Conservation (phyloP, 2,888 invertebrate genomes). For the Apamea sordens region DNA sequence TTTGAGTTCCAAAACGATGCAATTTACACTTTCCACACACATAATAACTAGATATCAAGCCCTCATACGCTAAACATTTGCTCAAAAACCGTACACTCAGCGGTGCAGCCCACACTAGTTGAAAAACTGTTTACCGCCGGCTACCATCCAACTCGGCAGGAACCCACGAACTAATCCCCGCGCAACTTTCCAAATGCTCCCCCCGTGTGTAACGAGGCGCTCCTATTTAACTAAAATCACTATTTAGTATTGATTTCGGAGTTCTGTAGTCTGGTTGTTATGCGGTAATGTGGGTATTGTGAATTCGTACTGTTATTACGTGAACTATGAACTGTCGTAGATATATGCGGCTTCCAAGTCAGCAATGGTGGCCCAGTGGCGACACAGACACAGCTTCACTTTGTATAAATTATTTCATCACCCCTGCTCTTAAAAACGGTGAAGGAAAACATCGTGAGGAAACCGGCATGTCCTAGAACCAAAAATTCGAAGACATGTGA, state of each 20-base stretch:
- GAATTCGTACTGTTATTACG: constrained; percentile 9
- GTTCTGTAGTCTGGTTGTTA: constrained; percentile 31
- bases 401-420: not conserved
- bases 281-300: constrained; percentile 23
- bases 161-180: constrained; percentile 71
- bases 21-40: not conserved
- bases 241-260: constrained; percentile 52
- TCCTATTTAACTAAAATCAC: constrained; percentile 52
- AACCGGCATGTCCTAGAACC: not conserved
- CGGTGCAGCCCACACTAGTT: constrained; percentile 62
- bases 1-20: not conserved
- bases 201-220: constrained; percentile 51
- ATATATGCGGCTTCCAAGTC: not conserved
- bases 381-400: not conserved
- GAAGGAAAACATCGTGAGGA: not conserved
- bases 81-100: constrained; percentile 38
- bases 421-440: not conserved
- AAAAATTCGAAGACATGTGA: not conserved
- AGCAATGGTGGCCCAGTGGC: not conserved
- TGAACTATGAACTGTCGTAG: not conserved
- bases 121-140: constrained; percentile 66
- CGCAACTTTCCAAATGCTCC: constrained; percentile 52
- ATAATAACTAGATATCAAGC: constrained; percentile 5
- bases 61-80: constrained; percentile 16
- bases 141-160: constrained; percentile 41